Evolutionary conservation across 2,113 vertebrate genomes (phyloP), one percentile per base, ranked within the genome.

Genomic region (Poeciliopsis retropinna): DNA sequence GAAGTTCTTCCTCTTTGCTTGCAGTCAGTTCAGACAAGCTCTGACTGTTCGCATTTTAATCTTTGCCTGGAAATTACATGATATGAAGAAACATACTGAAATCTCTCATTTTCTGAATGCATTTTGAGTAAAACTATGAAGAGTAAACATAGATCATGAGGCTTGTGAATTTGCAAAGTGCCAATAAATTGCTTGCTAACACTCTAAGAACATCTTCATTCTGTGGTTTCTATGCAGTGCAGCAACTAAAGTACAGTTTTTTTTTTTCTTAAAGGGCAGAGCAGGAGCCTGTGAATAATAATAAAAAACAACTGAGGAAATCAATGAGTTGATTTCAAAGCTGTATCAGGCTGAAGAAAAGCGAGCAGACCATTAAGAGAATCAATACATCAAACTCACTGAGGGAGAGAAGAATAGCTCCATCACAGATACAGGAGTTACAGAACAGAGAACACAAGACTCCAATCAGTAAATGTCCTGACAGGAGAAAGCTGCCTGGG

Each of bases 311-410:
- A 8, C 22, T 22, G 6, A 54, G 22, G 51, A 54, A 54, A 54
- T 54, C 51, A 54, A 54, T 54, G 51, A 54, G 51, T 54, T 54
- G 51, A 54, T 54, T 54, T 54, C 51, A 54, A 54, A 54, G 51
- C 7, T 6, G 51, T 25, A 54, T 54, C 47, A 54, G 17, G 19
- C 1, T 5, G 22, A 54, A 54, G 2, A 54, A 54, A 54, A 54
- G 51, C 1, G 51, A 25, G 51, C 22, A 54, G 15, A 54, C 51
- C 22, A 54, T 54, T 54, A 54, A 54, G 51, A 54, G 51, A 54
- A 54, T 54, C 51, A 54, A 54, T 54, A 54, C 22, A 54, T 54
- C 51, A 54, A 25, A 54, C 51, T 54, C 51, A 10, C 51, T 54
- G 22, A 54, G 19, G 22, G 51, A 54, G 51, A 54, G 51, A 54